Conservation (phyloP, 30 jellyfish, hydroid and myxozoan species). For the Hydractinia echinata region DNA sequence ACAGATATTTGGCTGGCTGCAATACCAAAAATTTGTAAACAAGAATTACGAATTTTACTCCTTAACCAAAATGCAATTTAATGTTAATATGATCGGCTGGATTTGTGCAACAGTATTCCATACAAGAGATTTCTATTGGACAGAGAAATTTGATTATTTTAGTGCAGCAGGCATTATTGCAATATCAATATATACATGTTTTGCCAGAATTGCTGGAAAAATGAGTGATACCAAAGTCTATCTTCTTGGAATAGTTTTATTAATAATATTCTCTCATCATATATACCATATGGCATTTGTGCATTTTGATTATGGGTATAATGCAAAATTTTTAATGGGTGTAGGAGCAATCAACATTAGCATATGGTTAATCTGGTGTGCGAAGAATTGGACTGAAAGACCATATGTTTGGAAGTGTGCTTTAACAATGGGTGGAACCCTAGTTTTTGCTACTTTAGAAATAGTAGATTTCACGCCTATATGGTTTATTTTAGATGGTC, state of each 20-base stretch:
- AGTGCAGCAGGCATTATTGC: constrained; percentile 51
- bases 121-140: constrained; percentile 51
- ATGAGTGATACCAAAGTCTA: constrained; percentile 27
- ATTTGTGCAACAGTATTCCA: constrained; percentile 69
- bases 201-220: constrained; percentile 35
- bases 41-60: neutral
- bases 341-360: constrained; percentile 38
- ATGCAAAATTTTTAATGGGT: constrained; percentile 53
- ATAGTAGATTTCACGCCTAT: constrained; percentile 77
- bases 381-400: constrained; percentile 45
- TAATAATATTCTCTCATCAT: constrained; percentile 39
- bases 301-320: constrained; percentile 63
- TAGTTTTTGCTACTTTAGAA: constrained; percentile 56
- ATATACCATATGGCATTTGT: constrained; percentile 53
- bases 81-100: constrained; percentile 60
- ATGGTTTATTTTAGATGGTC: constrained; percentile 74
- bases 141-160: constrained; percentile 77
- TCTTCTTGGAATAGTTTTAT: constrained; percentile 32
- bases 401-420: constrained; percentile 76
- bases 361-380: constrained; percentile 73
- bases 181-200: constrained; percentile 34
- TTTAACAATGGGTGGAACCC: constrained; percentile 18
- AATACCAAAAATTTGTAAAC: constrained; percentile 6
- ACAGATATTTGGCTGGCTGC: constrained; percentile 69
- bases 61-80: constrained; percentile 12